phyloP scores from a whole-genome alignment of 2,797 vertebrate species.

The Poeciliopsis gracilis region DNA sequence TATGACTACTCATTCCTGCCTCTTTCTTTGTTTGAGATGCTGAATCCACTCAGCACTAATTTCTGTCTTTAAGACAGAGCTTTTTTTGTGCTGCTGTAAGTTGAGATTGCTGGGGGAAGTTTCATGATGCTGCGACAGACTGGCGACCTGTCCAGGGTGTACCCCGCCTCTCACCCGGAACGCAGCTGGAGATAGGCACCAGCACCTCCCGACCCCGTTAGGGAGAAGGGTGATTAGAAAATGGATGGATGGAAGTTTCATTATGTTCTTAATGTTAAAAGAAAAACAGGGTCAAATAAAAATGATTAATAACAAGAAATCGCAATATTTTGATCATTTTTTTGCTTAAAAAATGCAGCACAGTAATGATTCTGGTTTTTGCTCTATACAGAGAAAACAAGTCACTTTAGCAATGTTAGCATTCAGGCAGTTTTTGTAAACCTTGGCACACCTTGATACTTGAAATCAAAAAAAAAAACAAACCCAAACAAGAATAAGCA shows the following conservation, averaged over 20 bases:
- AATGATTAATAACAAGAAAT: not conserved
- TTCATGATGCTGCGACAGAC: too few species aligned
- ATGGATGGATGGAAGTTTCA: too few species aligned
- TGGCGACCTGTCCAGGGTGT: too few species aligned
- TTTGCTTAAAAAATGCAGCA: not conserved
- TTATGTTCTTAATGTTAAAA: not conserved
- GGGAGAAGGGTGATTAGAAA: too few species aligned
- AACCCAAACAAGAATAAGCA: not conserved
- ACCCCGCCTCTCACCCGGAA: too few species aligned
- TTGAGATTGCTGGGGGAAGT: too few species aligned
- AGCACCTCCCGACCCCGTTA: too few species aligned
- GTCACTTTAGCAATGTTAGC: not conserved
- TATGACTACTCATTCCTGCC: not conserved
- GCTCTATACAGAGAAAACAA: not conserved
- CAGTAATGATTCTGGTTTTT: not conserved
- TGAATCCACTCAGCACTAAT: not conserved
- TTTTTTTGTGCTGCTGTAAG: too few species aligned
- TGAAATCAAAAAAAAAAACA: not conserved
- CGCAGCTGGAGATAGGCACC: too few species aligned
- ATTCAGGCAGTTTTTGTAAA: not conserved
- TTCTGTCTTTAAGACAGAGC: not conserved
- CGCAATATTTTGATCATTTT: not conserved
- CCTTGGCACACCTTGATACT: not conserved
- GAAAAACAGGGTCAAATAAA: not conserved
- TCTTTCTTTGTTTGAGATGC: not conserved